phyloP scores from a whole-genome alignment of 2,888 invertebrate species.

The Sicus ferrugineus region DNA sequence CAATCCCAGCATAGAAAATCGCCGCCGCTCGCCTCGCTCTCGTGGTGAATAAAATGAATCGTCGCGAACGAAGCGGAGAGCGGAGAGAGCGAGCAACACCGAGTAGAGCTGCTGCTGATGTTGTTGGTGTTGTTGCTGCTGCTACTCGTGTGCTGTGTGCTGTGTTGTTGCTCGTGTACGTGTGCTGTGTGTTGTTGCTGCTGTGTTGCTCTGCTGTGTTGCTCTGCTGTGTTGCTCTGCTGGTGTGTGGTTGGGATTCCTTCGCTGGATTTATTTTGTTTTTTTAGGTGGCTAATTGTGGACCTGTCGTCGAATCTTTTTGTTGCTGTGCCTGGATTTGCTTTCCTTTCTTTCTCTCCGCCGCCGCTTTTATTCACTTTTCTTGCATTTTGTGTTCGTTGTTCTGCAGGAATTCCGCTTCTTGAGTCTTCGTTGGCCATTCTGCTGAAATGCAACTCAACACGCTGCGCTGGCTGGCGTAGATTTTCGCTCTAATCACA shows the following conservation, averaged over 20 bases:
- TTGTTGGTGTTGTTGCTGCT: no score
- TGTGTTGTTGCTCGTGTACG: neutral
- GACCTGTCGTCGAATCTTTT: constrained; percentile 59
- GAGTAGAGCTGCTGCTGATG: no score
- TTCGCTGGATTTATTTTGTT: neutral
- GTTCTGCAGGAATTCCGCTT: constrained; percentile 6
- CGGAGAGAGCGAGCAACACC: no score
- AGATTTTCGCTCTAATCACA: no score
- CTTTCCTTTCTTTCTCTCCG: constrained; percentile 4
- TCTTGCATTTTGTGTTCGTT: neutral
- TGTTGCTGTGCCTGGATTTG: constrained; percentile 25
- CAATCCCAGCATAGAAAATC: neutral
- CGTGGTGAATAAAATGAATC: neutral
- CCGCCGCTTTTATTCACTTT: neutral
- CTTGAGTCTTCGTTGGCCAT: constrained; percentile 32
- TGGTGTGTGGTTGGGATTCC: neutral
- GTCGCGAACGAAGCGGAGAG: neutral
- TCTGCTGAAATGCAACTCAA: constrained; percentile 46
- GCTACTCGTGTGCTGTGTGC: neutral
- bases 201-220: neutral
- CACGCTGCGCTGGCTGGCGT: constrained; percentile 11
- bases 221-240: neutral
- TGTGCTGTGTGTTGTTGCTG: neutral
- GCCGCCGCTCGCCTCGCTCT: neutral
- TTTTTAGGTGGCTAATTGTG: constrained; percentile 56